Evolutionary conservation across 2,113 vertebrate genomes (phyloP), one percentile per base, ranked within the genome.

Genomic region (Mastomys coucha): DNA sequence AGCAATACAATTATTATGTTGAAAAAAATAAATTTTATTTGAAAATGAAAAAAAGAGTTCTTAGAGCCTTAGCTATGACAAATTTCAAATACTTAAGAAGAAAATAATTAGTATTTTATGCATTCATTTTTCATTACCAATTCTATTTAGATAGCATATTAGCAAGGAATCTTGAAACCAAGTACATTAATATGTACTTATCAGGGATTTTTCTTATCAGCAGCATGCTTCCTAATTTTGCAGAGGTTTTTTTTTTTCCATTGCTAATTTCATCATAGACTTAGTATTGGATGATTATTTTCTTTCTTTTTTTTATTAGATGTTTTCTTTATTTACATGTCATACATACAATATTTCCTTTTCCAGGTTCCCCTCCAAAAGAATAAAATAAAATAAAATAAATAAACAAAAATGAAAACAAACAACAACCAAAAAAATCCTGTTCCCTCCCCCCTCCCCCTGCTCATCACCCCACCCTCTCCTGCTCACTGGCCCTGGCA

Each of bases 41-140:
- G 36, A 72, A 72, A 72, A 72, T 72, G 36, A 39, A 39, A 72
- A 28, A 72, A 49, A 51, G 24, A 89, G 16, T 88, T 86, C 31
- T 85, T 92, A 70, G 24, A 80, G 17, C 6, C 10, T 96, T 86
- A 85, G 42, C 51, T 87, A 69, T 81, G 24, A 60, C 42, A 88
- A 65, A 92, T 39, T 77, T 28, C 42, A 58, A 92, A 77, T 70
- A 49, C 91, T 90, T 92, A 92, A 85, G 19, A 75, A 92, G n/a
- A 28, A 33, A 75, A 85, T 63, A 72, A 88, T 80, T 80, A 78
- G 36, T 42, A 84, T 49, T 88, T 93, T 63, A 58, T 26, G 78
- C 78, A 88, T 78, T 95, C 73, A 91, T 75, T 82, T 82, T 65
- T 92, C 26, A 86, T 26, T 81, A 67, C n/a, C 82, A 89, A 2